These are phyloP conservation scores for Danaus plexippus DNA, from an alignment of 1,140 invertebrate species.

Conservation along the genomic window DNA sequence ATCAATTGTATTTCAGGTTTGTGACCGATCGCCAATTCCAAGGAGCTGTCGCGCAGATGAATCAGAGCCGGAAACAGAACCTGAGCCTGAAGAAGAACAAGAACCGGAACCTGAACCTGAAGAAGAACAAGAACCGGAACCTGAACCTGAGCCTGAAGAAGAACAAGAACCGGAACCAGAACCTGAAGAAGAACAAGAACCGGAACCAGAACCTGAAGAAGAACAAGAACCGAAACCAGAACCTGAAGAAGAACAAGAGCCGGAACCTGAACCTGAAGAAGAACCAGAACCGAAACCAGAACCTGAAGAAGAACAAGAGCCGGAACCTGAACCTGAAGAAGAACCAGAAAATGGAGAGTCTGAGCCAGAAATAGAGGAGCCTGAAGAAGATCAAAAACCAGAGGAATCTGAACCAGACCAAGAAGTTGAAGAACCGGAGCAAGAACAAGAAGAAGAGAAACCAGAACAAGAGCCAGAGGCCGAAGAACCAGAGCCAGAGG, in stretches of 20 bases:
- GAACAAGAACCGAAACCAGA: slow-evolving; percentile 30
- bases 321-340: slow-evolving; percentile 12
- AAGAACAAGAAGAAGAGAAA: slow-evolving; percentile 13
- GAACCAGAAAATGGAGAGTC: slow-evolving; percentile 15
- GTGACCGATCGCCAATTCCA: slow-evolving; percentile 44
- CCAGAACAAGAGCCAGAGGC: slow-evolving; percentile 12
- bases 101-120: slow-evolving; percentile 35
- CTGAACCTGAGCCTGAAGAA: slow-evolving; percentile 31
- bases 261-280: slow-evolving; percentile 20
- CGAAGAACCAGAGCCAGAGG: slow-evolving; percentile 7
- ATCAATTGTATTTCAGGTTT: slow-evolving; percentile 37
- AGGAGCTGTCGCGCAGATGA: slow-evolving; percentile 27
- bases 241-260: slow-evolving; percentile 19
- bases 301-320: slow-evolving; percentile 17
- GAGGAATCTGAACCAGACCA: slow-evolving; percentile 15
- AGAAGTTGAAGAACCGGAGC: slow-evolving; percentile 11
- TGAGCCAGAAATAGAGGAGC: slow-evolving; percentile 17
- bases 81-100: slow-evolving; percentile 26
- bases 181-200: slow-evolving; percentile 31
- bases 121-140: slow-evolving; percentile 25
- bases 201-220: slow-evolving; percentile 31
- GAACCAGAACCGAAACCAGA: slow-evolving; percentile 21
- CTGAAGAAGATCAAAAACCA: slow-evolving; percentile 10
- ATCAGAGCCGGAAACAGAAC: slow-evolving; percentile 23
- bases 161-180: slow-evolving; percentile 35